These are phyloP conservation scores for Anseranas semipalmata DNA, from an alignment of 2,113 vertebrate genomes.

Conservation along the genomic window DNA sequence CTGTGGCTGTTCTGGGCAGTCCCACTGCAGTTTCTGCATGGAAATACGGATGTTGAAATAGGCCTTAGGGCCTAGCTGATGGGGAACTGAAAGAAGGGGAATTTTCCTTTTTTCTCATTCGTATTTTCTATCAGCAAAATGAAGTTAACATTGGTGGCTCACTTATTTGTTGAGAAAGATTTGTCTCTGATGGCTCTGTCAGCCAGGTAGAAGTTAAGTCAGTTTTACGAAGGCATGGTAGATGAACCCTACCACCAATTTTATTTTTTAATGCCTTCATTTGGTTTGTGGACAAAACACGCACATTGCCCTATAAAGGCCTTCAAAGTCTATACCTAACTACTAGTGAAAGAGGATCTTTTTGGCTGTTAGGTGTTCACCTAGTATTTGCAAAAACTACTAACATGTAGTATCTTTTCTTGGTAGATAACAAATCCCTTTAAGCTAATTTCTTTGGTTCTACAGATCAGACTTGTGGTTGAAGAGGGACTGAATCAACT, in stretches of 20 bases:
- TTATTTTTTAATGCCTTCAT: background rate
- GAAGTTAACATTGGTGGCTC: background rate
- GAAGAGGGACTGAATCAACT: conserved; percentile 98
- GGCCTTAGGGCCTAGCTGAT: background rate
- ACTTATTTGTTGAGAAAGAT: background rate
- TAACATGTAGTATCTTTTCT: background rate
- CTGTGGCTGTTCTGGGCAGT: background rate
- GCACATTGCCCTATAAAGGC: background rate
- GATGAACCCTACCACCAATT: rapidly evolving
- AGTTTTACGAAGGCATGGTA: background rate
- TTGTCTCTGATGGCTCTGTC: background rate
- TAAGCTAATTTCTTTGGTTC: conserved; percentile 14
- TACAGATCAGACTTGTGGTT: conserved; percentile 95
- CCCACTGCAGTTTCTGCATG: background rate
- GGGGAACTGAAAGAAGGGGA: background rate
- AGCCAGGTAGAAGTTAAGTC: background rate
- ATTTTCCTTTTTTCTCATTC: background rate
- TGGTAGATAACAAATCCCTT: background rate
- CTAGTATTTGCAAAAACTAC: background rate
- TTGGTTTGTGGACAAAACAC: background rate
- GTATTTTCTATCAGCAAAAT: background rate
- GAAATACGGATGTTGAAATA: background rate
- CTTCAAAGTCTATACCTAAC: background rate
- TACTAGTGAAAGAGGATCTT: background rate
- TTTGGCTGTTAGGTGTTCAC: background rate